Base-by-base conservation (phyloP, 2,113 vertebrate genomes). In the Nothoprocta perdicaria region DNA sequence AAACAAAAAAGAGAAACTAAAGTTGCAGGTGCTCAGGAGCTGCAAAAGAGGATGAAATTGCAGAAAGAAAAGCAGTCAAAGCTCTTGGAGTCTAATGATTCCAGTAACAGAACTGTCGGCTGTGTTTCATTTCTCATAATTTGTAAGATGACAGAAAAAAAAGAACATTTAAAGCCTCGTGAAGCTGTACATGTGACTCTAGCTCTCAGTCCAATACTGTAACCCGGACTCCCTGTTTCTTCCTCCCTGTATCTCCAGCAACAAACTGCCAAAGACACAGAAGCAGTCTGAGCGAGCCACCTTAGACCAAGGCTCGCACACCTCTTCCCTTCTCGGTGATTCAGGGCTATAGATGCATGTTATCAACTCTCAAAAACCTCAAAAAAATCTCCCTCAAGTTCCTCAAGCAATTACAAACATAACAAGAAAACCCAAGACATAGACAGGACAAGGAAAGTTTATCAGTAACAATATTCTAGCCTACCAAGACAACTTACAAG, bases 41-140 rank as follows among this genome's bases (percentile, higher is more conserved):
- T 85, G 68, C 73, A 53, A 85, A 85, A 80, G 38, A 83, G 18
- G 22, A 61, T 71, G 46, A 90, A 57, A 57, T 57, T 57, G 29
- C 29, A 57, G 33, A 80, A 90, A 86, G 69, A 55, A 85, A 95
- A 89, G n/a, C 23, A 69, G 50, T 90, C 76, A 83, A 31, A 77
- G 61, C 76, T 83, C 29, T 5, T 16, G 18, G 8, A 33, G 81
- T 66, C 29, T 86, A 84, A 58, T 10, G 14, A 41, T 73, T 82
- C 48, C 35, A 17, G 12, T 50, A 82, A 76, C 3, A 73, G 50
- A 21, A 58, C 73, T 69, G 46, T 27, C 50, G 77, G 9, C 2
- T 52, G 27, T 80, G 73, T 14, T 50, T 86, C 6, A 69, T 50
- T 80, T 55, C 40, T 91, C 43, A 29, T 6, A 45, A 78, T 41